Evolutionary conservation across 2,797 vertebrate species (phyloP), one percentile per base, ranked within the genome.

Genomic region (Arctocebus calabarensis): DNA sequence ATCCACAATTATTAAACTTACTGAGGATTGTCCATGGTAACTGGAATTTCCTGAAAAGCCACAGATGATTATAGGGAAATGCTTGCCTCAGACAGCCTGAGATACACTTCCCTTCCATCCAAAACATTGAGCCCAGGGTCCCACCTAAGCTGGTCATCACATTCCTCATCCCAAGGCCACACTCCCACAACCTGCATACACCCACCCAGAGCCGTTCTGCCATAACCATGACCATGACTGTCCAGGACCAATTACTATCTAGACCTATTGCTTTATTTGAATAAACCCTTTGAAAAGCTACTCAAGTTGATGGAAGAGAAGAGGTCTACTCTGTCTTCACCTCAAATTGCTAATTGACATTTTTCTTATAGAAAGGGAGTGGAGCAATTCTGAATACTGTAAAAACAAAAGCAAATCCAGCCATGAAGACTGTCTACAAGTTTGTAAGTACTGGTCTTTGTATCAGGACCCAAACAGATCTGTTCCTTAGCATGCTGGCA

Each of bases 391-490:
- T 99, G 96, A 99, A 99, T 97, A 99, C 99, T 0, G 99, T 99
- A 96, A 99, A 99, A 98, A 99, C 99, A 16, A 99, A 99, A 98
- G 99, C 99, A 32, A 99, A 99, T 97, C 99, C 99, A 0, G 99
- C 99, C 85, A 99, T 99, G 99, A 99, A 99, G 98, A 99, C 99
- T 0, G 99, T 99, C 97, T 99, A 99, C 98, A 99, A 99, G 98
- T 99, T 99, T 98, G 99, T 99, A 99, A 99, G 99, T 98, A 97
- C 37, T 37, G 32, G 88, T 90, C 37, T 64, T 37, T 8, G 81
- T 87, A 84, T 79, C 70, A 23, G 61, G 70, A 92, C 32, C 68
- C 84, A 71, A 64, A 73, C 34, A 88, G 37, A 45, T 71, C 48
- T 34, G 37, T 75, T 62, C 73, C 45, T 32, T 73, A n/a, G n/a